phyloP scores from a whole-genome alignment of 2,888 invertebrate genomes.

The Folsomia manolachei region DNA sequence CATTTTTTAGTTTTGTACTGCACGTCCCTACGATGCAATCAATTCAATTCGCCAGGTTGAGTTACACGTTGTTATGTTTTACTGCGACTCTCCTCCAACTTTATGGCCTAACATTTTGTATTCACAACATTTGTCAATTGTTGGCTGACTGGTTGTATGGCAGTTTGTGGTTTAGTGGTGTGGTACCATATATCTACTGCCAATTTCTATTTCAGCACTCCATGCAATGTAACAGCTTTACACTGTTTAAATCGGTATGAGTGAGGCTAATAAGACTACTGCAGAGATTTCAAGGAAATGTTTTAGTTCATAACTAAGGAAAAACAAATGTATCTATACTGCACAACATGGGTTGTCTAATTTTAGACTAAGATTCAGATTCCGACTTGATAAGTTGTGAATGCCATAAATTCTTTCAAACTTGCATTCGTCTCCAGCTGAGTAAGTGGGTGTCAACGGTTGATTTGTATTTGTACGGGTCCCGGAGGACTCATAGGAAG shows the following conservation, averaged over 20 bases:
- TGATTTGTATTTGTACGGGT: no score
- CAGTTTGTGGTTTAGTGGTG: neutral
- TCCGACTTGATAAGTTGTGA: neutral
- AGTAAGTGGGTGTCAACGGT: neutral
- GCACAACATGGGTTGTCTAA: neutral
- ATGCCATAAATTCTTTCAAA: neutral
- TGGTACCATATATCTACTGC: neutral
- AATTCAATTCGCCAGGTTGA: conserved; percentile 18
- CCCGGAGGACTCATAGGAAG: neutral
- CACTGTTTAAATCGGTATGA: no score
- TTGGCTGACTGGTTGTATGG: neutral
- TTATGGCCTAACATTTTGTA: neutral
- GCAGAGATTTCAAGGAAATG: no score
- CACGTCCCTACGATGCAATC: conserved; percentile 9
- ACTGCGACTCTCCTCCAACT: neutral
- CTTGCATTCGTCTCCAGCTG: neutral
- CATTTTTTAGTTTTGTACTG: neutral
- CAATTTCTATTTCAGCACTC: neutral
- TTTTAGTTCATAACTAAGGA: neutral
- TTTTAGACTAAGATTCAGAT: neutral
- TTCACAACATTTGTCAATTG: neutral
- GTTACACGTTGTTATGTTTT: neutral
- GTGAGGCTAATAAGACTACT: no score
- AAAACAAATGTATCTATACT: neutral
- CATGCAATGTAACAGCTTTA: neutral